Evolutionary conservation across 2,113 vertebrate genomes (phyloP).

Genomic region (Xyliphius kryptos): DNA sequence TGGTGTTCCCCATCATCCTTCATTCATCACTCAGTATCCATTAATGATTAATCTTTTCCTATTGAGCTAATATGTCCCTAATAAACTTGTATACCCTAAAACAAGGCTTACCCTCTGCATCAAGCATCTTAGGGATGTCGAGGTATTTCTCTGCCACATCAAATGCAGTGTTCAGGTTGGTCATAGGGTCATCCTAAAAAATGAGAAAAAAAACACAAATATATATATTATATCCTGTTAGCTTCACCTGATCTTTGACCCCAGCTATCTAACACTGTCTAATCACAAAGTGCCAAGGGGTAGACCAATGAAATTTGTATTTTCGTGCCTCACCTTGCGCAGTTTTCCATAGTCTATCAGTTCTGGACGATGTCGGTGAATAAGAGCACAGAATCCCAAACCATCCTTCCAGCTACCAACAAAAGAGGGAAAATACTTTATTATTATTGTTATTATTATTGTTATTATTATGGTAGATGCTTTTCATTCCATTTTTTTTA

Average conservation of each 20-base stretch:
- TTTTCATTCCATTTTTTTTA: too few relatives aligned
- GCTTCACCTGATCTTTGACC: not conserved
- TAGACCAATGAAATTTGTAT: too few relatives aligned
- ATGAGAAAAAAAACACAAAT: too few relatives aligned
- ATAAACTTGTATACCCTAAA: too few relatives aligned
- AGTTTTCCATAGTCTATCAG: slow-evolving; percentile 96
- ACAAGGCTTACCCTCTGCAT: slow-evolving; percentile 87
- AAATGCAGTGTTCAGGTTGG: slow-evolving; percentile 89
- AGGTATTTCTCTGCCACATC: slow-evolving; percentile 89
- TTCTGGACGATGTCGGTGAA: slow-evolving; percentile 96
- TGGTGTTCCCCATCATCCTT: too few relatives aligned
- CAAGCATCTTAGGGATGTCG: slow-evolving; percentile 93
- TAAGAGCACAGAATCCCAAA: slow-evolving; percentile 95
- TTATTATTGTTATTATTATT: too few relatives aligned
- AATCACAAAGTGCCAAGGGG: not conserved
- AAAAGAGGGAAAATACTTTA: not conserved
- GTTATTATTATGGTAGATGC: too few relatives aligned
- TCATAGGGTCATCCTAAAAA: slow-evolving; percentile 80
- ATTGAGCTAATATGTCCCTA: too few relatives aligned
- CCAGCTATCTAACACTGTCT: not conserved
- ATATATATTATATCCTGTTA: too few relatives aligned
- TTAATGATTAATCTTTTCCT: too few relatives aligned
- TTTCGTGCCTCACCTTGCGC: slow-evolving; percentile 85
- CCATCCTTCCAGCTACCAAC: slow-evolving; percentile 90
- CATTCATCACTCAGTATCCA: too few relatives aligned